phyloP scores from a whole-genome alignment of 1,140 invertebrate species.

The Pseudoatta argentina region DNA sequence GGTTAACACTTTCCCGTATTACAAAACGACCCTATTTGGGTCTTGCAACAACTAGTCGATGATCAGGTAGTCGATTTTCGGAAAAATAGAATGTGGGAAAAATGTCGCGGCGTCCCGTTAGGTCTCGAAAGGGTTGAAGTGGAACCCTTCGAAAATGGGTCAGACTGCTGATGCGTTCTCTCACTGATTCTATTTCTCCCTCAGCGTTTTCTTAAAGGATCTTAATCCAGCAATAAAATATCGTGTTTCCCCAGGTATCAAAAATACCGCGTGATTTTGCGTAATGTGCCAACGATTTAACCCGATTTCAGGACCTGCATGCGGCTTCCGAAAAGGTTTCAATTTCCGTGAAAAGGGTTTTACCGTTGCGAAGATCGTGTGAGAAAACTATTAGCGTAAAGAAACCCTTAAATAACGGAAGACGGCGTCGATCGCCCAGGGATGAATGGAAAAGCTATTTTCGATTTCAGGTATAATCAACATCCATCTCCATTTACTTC shows the following conservation, averaged over 20 bases:
- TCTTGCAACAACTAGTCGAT: conserved; percentile 63
- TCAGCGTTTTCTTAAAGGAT: conserved; percentile 79
- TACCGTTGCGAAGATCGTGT: conserved; percentile 75
- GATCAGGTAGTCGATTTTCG: conserved; percentile 79
- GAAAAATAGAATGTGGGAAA: conserved; percentile 85
- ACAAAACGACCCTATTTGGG: conserved; percentile 59
- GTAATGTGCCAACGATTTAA: conserved; percentile 63
- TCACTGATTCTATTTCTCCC: conserved; percentile 1
- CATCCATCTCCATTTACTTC: background rate
- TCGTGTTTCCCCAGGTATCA: conserved; percentile 76
- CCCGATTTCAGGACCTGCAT: conserved; percentile 18
- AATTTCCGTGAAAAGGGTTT: conserved; percentile 78
- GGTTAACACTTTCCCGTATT: conserved; percentile 31
- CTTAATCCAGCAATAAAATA: conserved; percentile 80
- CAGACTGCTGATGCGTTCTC: conserved; percentile 76
- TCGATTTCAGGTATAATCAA: conserved; percentile 18
- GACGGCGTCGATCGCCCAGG: conserved; percentile 53
- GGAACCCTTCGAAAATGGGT: conserved; percentile 79
- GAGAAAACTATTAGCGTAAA: conserved; percentile 83
- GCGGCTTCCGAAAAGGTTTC: conserved; percentile 65
- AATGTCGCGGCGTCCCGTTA: conserved; percentile 80
- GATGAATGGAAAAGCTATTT: conserved; percentile 45
- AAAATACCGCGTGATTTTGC: conserved; percentile 53
- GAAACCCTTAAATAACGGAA: conserved; percentile 80
- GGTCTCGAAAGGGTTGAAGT: conserved; percentile 82